phyloP scores from a whole-genome alignment of 1,140 invertebrate genomes.

The Lepidurus apus region DNA sequence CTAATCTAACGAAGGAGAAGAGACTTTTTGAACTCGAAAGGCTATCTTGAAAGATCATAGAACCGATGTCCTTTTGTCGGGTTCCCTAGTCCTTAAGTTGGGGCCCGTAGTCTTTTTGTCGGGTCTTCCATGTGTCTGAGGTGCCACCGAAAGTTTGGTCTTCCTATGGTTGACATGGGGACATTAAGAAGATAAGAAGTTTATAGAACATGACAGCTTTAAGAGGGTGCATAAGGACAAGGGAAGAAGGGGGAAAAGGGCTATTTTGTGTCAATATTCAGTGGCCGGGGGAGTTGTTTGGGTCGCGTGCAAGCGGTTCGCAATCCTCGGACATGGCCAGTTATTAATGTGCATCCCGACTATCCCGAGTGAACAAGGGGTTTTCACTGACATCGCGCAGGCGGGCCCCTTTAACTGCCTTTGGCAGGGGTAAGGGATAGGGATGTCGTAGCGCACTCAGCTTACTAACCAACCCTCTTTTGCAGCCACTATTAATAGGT shows the following conservation, averaged over 20 bases:
- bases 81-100: too few relatives aligned
- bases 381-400: background rate
- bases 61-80: too few relatives aligned
- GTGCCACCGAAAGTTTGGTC: too few relatives aligned
- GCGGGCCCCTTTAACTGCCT: background rate
- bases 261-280: background rate
- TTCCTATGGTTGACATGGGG: too few relatives aligned
- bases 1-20: too few relatives aligned
- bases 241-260: background rate
- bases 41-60: too few relatives aligned
- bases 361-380: background rate
- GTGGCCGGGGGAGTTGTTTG: background rate
- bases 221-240: background rate
- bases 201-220: background rate
- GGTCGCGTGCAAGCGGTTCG: background rate
- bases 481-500: slow-evolving; percentile 1
- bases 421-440: background rate
- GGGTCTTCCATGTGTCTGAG: too few relatives aligned
- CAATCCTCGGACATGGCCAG: background rate
- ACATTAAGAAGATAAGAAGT: too few relatives aligned
- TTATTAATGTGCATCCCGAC: background rate
- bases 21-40: too few relatives aligned
- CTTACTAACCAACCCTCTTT: background rate
- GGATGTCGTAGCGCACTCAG: background rate
- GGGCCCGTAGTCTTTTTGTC: too few relatives aligned